Base-by-base conservation (phyloP, 1,140 invertebrate genomes). In the Littorina saxatilis region DNA sequence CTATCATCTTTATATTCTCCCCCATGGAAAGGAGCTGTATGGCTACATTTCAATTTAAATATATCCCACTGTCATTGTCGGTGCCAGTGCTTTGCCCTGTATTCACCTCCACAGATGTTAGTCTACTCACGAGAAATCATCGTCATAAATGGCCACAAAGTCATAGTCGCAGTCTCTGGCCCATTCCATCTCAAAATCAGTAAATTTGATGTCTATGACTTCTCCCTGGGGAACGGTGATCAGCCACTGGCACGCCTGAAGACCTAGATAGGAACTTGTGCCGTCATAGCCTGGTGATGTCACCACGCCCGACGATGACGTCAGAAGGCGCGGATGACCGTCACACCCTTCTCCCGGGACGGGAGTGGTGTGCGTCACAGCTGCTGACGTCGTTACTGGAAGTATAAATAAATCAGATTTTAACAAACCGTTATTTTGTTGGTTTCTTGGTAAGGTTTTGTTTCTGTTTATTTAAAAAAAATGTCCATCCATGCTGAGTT, bases 181-280 rank as follows among this genome's bases (percentile, higher is more conserved):
- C 35, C 75, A 79, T 75, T 87, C 86, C n/a, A 77, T 43, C 37
- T 87, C 85, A 63, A 87, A 84, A 23, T 17, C 77, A 52, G 83
- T 72, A 55, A 86, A 82, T 29, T 43, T 66, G 15, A 87, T 55
- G 1, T 78, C 82, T n/a, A 87, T 80, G 29, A 85, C 85, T 76
- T 87, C 66, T 13, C 83, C 83, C n/a, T 66, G 63, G 15, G 83
- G 79, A 23, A 81, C 85, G 23, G 66, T 76, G 23, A 87, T 82
- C 37, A 68, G 52, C 86, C 85, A 86, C 40, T 79, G 73, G 74
- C 86, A 87, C 58, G 78, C 82, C 0, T 85, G 63, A 66, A 85
- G 80, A 17, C 43, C 55, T 4, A 79, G 79, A 61, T 87, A 87
- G 35, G 79, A 40, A 2, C 77, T 81, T 1, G n/a, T 72, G 3